Evolutionary conservation across 1,140 invertebrate genomes (phyloP).

Genomic region (Maconellicoccus hirsutus): DNA sequence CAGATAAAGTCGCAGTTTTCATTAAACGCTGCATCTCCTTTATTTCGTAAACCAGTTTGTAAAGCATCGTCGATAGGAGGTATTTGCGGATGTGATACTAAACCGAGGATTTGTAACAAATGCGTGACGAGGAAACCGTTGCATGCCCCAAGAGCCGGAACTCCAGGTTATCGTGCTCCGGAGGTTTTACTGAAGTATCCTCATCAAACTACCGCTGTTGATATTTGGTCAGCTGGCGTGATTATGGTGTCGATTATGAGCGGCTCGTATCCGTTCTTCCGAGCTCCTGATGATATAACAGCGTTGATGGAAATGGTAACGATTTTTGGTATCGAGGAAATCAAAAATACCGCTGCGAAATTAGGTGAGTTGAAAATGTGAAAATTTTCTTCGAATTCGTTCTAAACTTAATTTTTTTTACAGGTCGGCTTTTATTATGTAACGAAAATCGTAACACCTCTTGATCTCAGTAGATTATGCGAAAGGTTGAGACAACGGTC

Average conservation of each 20-base stretch:
- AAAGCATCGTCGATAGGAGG: not conserved
- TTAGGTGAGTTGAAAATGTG: constrained; percentile 42
- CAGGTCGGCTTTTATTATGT: constrained; percentile 43
- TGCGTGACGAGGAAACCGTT: constrained; percentile 46
- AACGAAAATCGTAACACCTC: constrained; percentile 39
- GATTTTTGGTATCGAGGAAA: constrained; percentile 57
- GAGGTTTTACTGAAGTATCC: constrained; percentile 70
- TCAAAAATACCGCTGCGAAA: constrained; percentile 52
- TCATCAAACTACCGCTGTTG: constrained; percentile 67
- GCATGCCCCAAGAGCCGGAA: constrained; percentile 66
- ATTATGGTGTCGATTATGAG: constrained; percentile 70
- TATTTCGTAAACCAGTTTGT: not conserved
- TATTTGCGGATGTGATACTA: constrained; percentile 50
- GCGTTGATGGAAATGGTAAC: constrained; percentile 72
- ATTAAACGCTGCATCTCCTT: not conserved
- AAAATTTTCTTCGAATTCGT: not conserved
- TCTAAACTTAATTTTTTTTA: constrained; percentile 9
- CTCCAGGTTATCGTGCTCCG: constrained; percentile 78
- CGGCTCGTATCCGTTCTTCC: constrained; percentile 71
- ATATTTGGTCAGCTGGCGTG: constrained; percentile 81
- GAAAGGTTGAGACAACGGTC: constrained; percentile 33
- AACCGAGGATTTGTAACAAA: constrained; percentile 47
- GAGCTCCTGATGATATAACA: constrained; percentile 63
- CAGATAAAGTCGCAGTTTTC: constrained; percentile 10
- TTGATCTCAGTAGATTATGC: constrained; percentile 43